A percentile compares a stretch with the other conserved stretches of the same genome.
Conservation (phyloP, 64 coral and sea anemone species). For the Montipora cactus region DNA sequence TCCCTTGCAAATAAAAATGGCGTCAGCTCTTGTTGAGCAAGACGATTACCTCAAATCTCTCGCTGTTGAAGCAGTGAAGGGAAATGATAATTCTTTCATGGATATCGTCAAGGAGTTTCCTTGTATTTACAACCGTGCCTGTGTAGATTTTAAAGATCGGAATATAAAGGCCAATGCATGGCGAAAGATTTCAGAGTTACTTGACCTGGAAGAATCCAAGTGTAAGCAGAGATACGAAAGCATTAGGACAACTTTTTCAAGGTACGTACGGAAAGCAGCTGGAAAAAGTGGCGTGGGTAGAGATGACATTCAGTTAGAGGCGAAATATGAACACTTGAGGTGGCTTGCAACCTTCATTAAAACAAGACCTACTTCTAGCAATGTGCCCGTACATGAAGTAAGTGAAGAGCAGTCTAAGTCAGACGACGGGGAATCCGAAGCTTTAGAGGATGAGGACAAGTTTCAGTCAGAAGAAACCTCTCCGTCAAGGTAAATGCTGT, state of each 20-base stretch:
- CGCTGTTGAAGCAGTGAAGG: background rate
- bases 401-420: background rate
- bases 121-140: no score
- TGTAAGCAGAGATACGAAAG: slow-evolving; percentile 42
- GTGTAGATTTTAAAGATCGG: slow-evolving; percentile 23
- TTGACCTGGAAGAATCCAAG: slow-evolving; percentile 17
- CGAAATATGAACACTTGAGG: slow-evolving; percentile 68
- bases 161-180: slow-evolving; percentile 42
- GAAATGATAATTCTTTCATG: slow-evolving; percentile 29
- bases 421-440: slow-evolving; percentile 9
- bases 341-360: slow-evolving; percentile 66
- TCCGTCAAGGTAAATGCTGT: slow-evolving; percentile 26
- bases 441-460: background rate
- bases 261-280: background rate
- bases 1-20: no score
- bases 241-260: slow-evolving; percentile 45
- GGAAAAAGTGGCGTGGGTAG: slow-evolving; percentile 38
- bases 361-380: slow-evolving; percentile 52
- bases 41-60: background rate
- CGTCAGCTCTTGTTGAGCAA: no score
- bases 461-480: slow-evolving; percentile 25
- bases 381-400: slow-evolving; percentile 15
- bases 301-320: slow-evolving; percentile 39
- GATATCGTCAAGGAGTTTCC: slow-evolving; percentile 20
- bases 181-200: slow-evolving; percentile 33